Evolutionary conservation across 2,888 invertebrate species (phyloP).

Genomic region (Drosophila leonis): DNA sequence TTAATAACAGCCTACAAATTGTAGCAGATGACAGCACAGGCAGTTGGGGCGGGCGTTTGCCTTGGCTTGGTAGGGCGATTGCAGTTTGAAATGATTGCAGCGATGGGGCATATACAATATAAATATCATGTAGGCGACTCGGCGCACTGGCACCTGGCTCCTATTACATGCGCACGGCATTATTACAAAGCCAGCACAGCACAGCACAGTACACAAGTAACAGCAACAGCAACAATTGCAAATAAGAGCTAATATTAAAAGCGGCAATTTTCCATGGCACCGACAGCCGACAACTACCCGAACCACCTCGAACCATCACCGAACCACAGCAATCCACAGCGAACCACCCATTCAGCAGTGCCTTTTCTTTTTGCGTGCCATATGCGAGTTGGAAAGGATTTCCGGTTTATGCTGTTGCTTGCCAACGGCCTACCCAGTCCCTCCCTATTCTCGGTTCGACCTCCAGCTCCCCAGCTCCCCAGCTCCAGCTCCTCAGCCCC

Average conservation of each 20-base stretch:
- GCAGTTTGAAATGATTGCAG: slow-evolving; percentile 63
- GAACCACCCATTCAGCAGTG: slow-evolving; percentile 17
- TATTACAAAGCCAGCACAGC: slow-evolving; percentile 64
- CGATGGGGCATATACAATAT: slow-evolving; percentile 67
- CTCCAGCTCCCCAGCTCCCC: neutral
- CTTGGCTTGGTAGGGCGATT: slow-evolving; percentile 1
- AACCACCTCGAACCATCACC: neutral
- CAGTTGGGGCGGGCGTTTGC: neutral
- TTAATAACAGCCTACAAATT: slow-evolving; percentile 75
- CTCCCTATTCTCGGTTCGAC: neutral
- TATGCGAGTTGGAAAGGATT: slow-evolving; percentile 78
- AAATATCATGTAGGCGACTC: slow-evolving; percentile 73
- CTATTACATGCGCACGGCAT: slow-evolving; percentile 77
- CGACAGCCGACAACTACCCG: slow-evolving; percentile 29
- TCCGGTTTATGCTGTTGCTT: slow-evolving; percentile 74
- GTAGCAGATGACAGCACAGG: slow-evolving; percentile 74
- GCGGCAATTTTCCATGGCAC: slow-evolving; percentile 74
- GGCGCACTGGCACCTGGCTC: slow-evolving; percentile 74
- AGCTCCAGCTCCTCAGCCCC: neutral
- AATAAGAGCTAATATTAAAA: slow-evolving; percentile 79
- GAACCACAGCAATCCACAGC: neutral
- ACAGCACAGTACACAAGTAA: neutral
- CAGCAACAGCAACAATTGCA: slow-evolving; percentile 69
- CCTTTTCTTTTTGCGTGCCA: slow-evolving; percentile 74
- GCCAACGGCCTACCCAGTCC: slow-evolving; percentile 24